phyloP scores from a whole-genome alignment of 1,140 invertebrate species.

The Eupristina koningsbergeri region DNA sequence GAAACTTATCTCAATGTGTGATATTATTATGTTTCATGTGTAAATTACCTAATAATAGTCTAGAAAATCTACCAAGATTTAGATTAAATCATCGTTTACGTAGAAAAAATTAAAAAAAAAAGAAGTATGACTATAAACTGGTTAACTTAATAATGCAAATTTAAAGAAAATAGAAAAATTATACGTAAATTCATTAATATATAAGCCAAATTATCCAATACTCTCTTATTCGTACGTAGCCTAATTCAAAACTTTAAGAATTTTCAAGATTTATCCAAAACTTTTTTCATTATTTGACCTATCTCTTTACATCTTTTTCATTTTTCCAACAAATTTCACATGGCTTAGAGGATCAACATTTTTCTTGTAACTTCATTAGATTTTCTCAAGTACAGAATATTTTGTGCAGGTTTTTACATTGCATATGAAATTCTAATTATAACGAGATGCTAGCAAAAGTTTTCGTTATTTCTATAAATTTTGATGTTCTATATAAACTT shows the following conservation, averaged over 20 bases:
- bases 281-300: constrained; percentile 14
- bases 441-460: background rate
- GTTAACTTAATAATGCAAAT: background rate
- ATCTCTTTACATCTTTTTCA: background rate
- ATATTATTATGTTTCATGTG: no score
- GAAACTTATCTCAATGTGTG: no score
- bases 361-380: constrained; percentile 13
- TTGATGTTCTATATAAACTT: no score
- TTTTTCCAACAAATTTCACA: constrained; percentile 3
- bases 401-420: background rate
- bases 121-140: background rate
- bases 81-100: background rate
- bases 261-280: constrained; percentile 10
- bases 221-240: background rate
- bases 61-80: background rate
- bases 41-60: no score
- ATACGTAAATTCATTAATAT: background rate
- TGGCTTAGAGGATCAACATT: constrained; percentile 2
- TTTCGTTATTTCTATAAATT: background rate
- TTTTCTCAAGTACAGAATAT: background rate
- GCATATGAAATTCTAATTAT: background rate
- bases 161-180: background rate
- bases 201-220: constrained; percentile 15
- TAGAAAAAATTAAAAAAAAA: background rate
- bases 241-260: constrained; percentile 4